Percentiles rank a stretch among this genome's conserved stretches.
Conservation (phyloP, 1,140 invertebrate genomes). For the Delia radicum region DNA sequence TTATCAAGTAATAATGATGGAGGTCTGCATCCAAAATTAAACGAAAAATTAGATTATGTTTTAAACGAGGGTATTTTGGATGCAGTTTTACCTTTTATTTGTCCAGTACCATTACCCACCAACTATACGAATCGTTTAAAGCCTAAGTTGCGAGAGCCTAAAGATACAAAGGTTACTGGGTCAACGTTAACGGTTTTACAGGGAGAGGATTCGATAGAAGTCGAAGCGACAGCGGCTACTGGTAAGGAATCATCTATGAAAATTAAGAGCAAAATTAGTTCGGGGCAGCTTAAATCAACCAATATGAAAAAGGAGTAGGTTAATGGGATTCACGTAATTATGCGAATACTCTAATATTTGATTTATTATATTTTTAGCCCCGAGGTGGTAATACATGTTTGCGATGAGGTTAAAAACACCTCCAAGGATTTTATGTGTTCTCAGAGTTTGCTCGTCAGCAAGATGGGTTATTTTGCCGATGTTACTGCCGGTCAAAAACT, state of each 20-base stretch:
- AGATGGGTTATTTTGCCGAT: slow-evolving; percentile 94
- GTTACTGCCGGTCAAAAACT: slow-evolving; percentile 80
- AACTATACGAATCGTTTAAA: slow-evolving; percentile 22
- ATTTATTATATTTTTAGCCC: slow-evolving; percentile 58
- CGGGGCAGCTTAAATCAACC: neutral
- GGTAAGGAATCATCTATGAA: neutral
- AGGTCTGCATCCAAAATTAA: slow-evolving; percentile 43
- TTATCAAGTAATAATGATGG: neutral
- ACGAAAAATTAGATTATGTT: slow-evolving; percentile 58
- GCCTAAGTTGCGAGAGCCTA: neutral
- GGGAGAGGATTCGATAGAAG: neutral
- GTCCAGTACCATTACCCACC: slow-evolving; percentile 40
- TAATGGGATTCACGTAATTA: neutral
- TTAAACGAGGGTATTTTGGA: slow-evolving; percentile 77
- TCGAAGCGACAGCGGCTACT: neutral
- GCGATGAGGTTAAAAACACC: slow-evolving; percentile 81
- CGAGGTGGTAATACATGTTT: slow-evolving; percentile 84
- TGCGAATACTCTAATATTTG: too few species aligned
- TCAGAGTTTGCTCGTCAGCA: slow-evolving; percentile 78
- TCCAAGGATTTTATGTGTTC: slow-evolving; percentile 87
- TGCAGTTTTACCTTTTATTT: slow-evolving; percentile 72
- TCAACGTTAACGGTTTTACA: neutral
- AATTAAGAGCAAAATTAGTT: neutral
- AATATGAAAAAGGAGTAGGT: neutral
- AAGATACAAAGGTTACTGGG: neutral